Conservation (phyloP, 2,888 invertebrate genomes). For the Drosophila diplacantha region DNA sequence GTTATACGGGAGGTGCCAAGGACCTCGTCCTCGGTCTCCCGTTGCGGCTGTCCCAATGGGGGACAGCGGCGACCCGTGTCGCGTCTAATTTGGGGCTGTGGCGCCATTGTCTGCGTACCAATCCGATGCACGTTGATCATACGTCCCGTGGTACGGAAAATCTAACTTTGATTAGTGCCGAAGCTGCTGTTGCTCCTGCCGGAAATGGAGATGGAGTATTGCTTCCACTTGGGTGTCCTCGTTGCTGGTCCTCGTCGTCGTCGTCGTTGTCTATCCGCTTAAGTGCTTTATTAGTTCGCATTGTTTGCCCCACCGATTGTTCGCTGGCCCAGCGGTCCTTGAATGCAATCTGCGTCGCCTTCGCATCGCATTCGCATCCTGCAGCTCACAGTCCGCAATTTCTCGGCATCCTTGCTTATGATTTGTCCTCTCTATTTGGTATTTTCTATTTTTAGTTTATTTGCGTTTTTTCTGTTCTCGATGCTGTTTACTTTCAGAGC, state of each 20-base stretch:
- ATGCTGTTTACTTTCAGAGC: constrained; percentile 26
- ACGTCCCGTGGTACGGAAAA: constrained; percentile 53
- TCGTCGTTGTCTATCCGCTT: constrained; percentile 54
- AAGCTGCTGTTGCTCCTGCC: constrained; percentile 19
- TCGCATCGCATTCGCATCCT: constrained; percentile 41
- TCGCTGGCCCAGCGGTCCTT: constrained; percentile 42
- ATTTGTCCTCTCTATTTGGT: constrained; percentile 19
- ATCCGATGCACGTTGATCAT: constrained; percentile 53
- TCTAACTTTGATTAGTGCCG: constrained; percentile 52
- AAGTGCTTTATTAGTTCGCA: constrained; percentile 69
- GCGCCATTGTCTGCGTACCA: constrained; percentile 30
- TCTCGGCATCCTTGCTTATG: constrained; percentile 40
- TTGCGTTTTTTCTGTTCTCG: constrained; percentile 2
- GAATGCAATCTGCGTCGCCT: constrained; percentile 47
- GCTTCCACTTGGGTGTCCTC: constrained; percentile 35
- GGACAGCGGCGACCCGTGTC: constrained; percentile 52
- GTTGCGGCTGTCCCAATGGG: constrained; percentile 28
- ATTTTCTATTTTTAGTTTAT: constrained; percentile 11
- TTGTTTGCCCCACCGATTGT: constrained; percentile 60
- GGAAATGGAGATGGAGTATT: constrained; percentile 27
- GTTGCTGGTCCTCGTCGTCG: constrained; percentile 40
- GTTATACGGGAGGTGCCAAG: constrained; percentile 16
- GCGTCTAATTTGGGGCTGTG: constrained; percentile 41
- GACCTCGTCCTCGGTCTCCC: constrained; percentile 6
- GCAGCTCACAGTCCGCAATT: constrained; percentile 35